These are phyloP conservation scores for Adelges cooleyi DNA, from an alignment of 1,140 invertebrate species.

Conservation along the genomic window DNA sequence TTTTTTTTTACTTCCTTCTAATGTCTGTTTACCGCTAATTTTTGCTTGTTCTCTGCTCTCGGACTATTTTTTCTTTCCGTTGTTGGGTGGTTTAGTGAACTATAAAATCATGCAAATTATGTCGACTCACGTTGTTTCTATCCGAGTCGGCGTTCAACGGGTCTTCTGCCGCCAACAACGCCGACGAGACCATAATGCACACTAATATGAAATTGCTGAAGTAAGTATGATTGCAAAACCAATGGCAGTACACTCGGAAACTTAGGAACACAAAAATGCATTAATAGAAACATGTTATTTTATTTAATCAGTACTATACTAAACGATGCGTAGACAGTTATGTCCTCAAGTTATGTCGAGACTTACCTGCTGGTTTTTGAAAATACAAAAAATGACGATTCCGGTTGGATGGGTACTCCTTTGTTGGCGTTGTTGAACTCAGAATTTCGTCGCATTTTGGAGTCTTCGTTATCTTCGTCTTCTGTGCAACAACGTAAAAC, in stretches of 20 bases:
- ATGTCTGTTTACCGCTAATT: no score
- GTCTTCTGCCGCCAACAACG: conserved; percentile 96
- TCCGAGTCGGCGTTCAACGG: conserved; percentile 68
- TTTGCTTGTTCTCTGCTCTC: not conserved
- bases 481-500: no score
- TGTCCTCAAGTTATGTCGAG: not conserved
- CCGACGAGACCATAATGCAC: conserved; percentile 96
- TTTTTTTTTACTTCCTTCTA: no score
- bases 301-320: not conserved
- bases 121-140: conserved; percentile 49
- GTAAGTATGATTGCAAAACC: conserved; percentile 87
- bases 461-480: conserved; percentile 29
- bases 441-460: conserved; percentile 52
- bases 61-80: not conserved
- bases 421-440: conserved; percentile 78
- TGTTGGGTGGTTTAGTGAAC: not conserved
- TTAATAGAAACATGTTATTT: not conserved
- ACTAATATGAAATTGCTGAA: conserved; percentile 93
- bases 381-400: conserved; percentile 93
- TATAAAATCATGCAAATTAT: not conserved
- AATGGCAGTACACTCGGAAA: conserved; percentile 93
- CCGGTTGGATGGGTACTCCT: conserved; percentile 86
- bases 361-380: conserved; percentile 81
- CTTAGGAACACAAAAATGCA: conserved; percentile 43
- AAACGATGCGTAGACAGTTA: no score